These are phyloP conservation scores for Pseudomugil tenellus DNA, from an alignment of 2,797 vertebrate species.

Conservation along the genomic window DNA sequence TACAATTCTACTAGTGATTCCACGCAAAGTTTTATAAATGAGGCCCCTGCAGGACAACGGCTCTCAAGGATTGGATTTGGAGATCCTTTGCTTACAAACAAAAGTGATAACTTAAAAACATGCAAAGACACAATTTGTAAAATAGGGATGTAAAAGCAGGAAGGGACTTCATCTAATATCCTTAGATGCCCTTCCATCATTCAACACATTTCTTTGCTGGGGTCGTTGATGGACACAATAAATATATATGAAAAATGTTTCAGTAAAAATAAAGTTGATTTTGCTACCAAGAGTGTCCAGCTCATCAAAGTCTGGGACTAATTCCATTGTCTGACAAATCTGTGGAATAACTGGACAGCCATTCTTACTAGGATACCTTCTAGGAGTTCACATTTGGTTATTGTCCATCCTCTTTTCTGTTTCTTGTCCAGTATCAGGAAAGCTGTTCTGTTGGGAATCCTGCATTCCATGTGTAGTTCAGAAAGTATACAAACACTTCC, in stretches of 20 bases:
- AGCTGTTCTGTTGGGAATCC: neutral
- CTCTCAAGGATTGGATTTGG: neutral
- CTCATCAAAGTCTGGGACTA: neutral
- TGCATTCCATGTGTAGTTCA: constrained; percentile 1
- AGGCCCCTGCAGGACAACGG: too few species aligned
- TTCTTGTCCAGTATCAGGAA: neutral
- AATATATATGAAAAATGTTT: constrained; percentile 9
- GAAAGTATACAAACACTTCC: constrained; percentile 5
- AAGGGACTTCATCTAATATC: constrained; percentile 38
- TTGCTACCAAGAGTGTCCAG: constrained; percentile 7
- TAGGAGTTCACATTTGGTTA: neutral
- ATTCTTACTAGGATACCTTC: neutral
- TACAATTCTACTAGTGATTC: too few species aligned
- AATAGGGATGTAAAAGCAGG: constrained; percentile 39
- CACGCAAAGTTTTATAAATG: too few species aligned
- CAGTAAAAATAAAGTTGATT: constrained; percentile 13
- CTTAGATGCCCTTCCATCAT: constrained; percentile 28
- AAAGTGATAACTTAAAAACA: constrained; percentile 36
- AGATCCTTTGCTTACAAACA: constrained; percentile 11
- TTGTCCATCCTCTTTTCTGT: neutral
- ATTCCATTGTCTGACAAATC: neutral
- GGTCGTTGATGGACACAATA: constrained; percentile 8
- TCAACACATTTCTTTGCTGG: constrained; percentile 10
- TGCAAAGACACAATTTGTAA: constrained; percentile 38
- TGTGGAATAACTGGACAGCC: constrained; percentile 2